Percentiles rank a stretch among this genome's conserved stretches.
Conservation (phyloP, 2,797 vertebrate species). For the Clarias fuscus region DNA sequence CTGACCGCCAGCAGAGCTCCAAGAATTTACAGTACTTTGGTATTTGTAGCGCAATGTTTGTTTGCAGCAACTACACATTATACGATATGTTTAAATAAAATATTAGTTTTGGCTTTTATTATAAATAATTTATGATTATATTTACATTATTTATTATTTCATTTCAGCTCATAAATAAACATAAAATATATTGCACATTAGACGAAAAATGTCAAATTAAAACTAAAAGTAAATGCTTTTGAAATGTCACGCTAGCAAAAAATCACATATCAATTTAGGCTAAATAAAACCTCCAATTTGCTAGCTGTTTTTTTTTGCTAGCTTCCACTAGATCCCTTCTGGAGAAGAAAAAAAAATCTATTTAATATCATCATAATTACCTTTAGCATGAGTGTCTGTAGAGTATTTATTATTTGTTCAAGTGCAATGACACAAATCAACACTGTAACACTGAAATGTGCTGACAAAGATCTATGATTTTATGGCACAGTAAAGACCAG, state of each 20-base stretch:
- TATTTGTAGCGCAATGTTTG: not conserved
- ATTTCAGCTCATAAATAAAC: not conserved
- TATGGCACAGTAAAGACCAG: conserved; percentile 46
- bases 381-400: not conserved
- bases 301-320: not conserved
- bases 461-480: conserved; percentile 34
- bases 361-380: not conserved
- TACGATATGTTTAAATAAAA: not conserved
- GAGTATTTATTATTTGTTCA: not conserved
- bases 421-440: conserved; percentile 24
- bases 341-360: not conserved
- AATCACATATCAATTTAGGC: not conserved
- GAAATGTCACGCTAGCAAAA: not conserved
- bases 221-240: not conserved
- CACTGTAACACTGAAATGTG: conserved; percentile 9
- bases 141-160: not conserved
- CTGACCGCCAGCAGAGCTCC: not conserved
- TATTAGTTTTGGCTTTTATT: not conserved
- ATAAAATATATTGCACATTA: not conserved
- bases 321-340: not conserved
- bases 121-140: no score
- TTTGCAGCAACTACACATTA: not conserved
- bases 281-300: not conserved
- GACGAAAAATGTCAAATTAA: not conserved
- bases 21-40: not conserved